Conservation (phyloP, 2,797 vertebrate species). For the Melanotaenia parkinsoni region DNA sequence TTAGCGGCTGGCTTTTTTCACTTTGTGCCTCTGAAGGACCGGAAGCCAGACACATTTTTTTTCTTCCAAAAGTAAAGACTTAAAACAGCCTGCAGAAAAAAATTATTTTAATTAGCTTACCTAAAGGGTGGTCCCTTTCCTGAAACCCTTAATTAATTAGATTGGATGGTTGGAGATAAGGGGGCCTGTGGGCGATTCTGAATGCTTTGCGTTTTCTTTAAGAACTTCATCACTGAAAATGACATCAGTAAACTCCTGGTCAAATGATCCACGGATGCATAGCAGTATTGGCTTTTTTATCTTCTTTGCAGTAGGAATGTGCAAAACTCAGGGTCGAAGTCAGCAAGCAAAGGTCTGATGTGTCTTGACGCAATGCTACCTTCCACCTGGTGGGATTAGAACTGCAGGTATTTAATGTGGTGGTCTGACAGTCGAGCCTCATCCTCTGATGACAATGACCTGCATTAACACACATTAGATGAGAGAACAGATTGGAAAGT, state of each 20-base stretch:
- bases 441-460: constrained; percentile 51
- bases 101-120: constrained; percentile 68
- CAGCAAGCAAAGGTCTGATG: neutral
- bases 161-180: constrained; percentile 52
- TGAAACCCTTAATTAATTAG: constrained; percentile 65
- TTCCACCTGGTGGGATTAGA: constrained; percentile 69
- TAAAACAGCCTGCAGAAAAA: constrained; percentile 52
- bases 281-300: neutral
- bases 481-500: constrained; percentile 29
- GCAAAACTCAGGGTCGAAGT: neutral
- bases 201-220: constrained; percentile 36
- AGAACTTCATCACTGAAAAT: constrained; percentile 49
- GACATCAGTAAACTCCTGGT: constrained; percentile 44
- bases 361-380: constrained; percentile 47
- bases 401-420: constrained; percentile 74
- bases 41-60: constrained; percentile 30
- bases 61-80: constrained; percentile 40
- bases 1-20: constrained; percentile 73
- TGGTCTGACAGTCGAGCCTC: constrained; percentile 30
- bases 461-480: constrained; percentile 52
- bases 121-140: constrained; percentile 52
- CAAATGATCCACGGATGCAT: neutral
- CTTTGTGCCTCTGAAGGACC: constrained; percentile 63
- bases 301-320: neutral
- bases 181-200: constrained; percentile 37